These are phyloP conservation scores for Paguma larvata DNA, from an alignment of 2,797 vertebrate species.

Conservation along the genomic window DNA sequence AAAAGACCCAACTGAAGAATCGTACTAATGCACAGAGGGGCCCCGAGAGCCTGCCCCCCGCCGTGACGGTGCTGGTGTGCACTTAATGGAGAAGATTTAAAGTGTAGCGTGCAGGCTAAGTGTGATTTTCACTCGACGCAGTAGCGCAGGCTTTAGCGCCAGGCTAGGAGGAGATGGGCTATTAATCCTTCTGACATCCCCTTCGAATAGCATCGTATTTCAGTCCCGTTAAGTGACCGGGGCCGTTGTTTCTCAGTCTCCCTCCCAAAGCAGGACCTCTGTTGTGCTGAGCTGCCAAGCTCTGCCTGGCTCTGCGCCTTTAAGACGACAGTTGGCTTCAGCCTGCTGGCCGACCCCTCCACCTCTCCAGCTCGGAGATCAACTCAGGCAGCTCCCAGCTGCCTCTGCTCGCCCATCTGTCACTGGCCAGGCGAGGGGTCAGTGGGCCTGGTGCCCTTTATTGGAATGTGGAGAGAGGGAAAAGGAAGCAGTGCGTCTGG, in stretches of 20 bases:
- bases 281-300: slow-evolving; percentile 67
- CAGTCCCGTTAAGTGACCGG: slow-evolving; percentile 74
- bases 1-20: background rate
- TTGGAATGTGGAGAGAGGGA: slow-evolving; percentile 19
- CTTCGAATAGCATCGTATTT: slow-evolving; percentile 79
- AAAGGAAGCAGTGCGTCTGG: background rate
- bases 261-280: slow-evolving; percentile 67
- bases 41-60: accelerated
- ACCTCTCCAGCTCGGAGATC: background rate
- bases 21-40: accelerated
- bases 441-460: background rate
- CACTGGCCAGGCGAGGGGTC: slow-evolving; percentile 48
- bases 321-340: background rate
- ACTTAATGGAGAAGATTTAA: slow-evolving; percentile 8
- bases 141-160: background rate
- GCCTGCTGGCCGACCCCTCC: background rate
- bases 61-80: accelerated
- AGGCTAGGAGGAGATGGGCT: slow-evolving; percentile 55
- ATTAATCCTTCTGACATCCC: slow-evolving; percentile 78
- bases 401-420: slow-evolving; percentile 19
- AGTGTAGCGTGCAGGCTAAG: background rate
- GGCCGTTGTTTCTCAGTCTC: slow-evolving; percentile 63
- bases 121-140: background rate
- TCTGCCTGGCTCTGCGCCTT: background rate
- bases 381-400: background rate